These are phyloP conservation scores for Ascidia mentula DNA, from an alignment of 23 tunicate genomes.

Conservation along the genomic window DNA sequence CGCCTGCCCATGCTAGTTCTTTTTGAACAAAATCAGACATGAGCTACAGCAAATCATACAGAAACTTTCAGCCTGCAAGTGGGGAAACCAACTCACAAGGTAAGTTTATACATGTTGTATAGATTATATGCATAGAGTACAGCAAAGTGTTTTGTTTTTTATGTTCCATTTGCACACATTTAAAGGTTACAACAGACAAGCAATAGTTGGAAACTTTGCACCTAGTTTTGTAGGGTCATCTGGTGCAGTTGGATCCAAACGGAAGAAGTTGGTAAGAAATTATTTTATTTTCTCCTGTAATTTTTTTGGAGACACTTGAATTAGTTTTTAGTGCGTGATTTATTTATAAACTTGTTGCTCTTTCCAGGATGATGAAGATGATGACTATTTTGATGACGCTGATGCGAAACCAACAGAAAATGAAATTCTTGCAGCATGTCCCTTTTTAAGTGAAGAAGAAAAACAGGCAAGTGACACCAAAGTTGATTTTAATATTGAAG, in stretches of 20 bases:
- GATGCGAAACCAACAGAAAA: slow-evolving; percentile 33
- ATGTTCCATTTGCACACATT: neutral
- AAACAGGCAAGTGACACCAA: slow-evolving; percentile 47
- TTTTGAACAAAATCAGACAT: too few relatives aligned
- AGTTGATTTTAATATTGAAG: neutral
- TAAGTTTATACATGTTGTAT: neutral
- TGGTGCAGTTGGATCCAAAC: neutral
- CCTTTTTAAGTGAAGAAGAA: slow-evolving; percentile 89
- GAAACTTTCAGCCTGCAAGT: neutral
- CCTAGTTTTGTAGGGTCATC: slow-evolving; percentile 9
- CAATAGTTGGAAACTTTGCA: slow-evolving; percentile 1
- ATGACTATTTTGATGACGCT: slow-evolving; percentile 61
- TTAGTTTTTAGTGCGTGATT: too few relatives aligned
- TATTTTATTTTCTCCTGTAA: too few relatives aligned
- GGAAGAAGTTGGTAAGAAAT: slow-evolving; percentile 9
- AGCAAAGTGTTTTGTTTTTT: too few relatives aligned
- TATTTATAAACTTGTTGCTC: too few relatives aligned
- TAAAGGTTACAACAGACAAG: neutral
- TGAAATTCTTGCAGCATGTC: slow-evolving; percentile 84
- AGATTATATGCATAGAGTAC: neutral
- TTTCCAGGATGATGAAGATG: slow-evolving; percentile 74
- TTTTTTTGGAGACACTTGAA: too few relatives aligned
- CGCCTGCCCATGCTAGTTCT: too few relatives aligned
- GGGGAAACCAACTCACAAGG: neutral
- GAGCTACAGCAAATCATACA: slow-evolving; percentile 3